Evolutionary conservation across 2,888 invertebrate genomes (phyloP), one percentile per base, ranked within the genome.

Genomic region (Chalcosyrphus nemorum): DNA sequence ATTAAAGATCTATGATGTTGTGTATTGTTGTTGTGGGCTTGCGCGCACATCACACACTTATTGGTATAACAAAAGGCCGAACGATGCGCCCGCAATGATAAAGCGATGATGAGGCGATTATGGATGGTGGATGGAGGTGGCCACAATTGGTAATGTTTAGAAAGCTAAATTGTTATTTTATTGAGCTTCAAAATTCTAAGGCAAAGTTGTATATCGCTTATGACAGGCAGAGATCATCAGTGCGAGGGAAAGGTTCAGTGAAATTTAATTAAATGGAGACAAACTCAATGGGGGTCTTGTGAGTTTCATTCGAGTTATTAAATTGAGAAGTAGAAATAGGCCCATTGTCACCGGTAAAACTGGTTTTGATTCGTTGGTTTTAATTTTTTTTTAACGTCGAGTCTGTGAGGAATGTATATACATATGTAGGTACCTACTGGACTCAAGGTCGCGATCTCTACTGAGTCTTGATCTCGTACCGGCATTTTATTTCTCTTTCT

Each of bases 111-210:
- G 66, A 56, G 61, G 56, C 50, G 52, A 68, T 41, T 61, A 61
- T 32, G 52, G 52, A 72, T 47, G 61, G 0, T 43, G 70, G 68
- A 13, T n/a, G n/a, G 4, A 57, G 76, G 59, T 57, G 74, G 71
- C 35, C 52, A 45, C 81, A 77, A 76, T 81, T 76, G 71, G 76
- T 43, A 45, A 41, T 11, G 54, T 76, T 81, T 81, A 71, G 77
- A 81, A 76, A 81, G 65, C 70, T 47, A 52, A 71, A 81, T 65
- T 71, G 57, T 65, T 71, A 59, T 32, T 66, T 63, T 38, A 70
- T 70, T 70, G 68, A 50, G 65, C 38, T 71, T 61, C 54, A 45
- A 63, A 57, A 7, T 70, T 70, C 63, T 57, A 63, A 57, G 27
- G 56, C 52, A 19, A 21, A 50, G 24, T n/a, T n/a, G n/a, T 65